Base-by-base conservation (phyloP, 1,140 invertebrate species). In the Leptopilina clavipes region DNA sequence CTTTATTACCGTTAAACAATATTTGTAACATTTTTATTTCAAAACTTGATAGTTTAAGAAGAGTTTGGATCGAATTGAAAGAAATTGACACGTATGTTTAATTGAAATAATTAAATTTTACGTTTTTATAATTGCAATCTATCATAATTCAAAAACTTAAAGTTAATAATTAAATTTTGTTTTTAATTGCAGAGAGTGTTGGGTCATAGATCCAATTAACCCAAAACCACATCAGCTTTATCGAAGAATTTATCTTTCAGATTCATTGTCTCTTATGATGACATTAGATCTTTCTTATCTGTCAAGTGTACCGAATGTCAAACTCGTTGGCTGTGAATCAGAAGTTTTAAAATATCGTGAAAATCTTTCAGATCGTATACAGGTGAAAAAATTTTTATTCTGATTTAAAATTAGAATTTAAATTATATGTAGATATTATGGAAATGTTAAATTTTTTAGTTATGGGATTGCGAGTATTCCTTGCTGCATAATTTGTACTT, bases 171-270 rank as follows among this genome's bases (percentile, higher is more conserved):
- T 22, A 75, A 76, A 72, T 52, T 71, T 25, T 54, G 17, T 12
- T 74, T 74, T 78, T 75, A 75, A 76, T 79, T 81, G 74, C 74
- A 90, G 89, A 31, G 81, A 85, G 17, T 90, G 88, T 73, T 85
- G 84, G 75, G 80, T 91, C 11, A 77, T 86, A 25, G 89, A 90
- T 80, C 90, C 90, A 56, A 56, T 83, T 1, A 25, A 79, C 22
- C 86, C 89, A 74, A 89, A 88, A 73, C 87, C 86, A 2, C 83
- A 79, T 56, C 88, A 91, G 74, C 76, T 90, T 11, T 86, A 89
- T 73, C 78, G 89, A 72, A 81, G 87, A 79, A 86, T 90, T 79
- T 85, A 87, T 40, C 73, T 89, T 37, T 86, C 84, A 25, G 78
- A 87, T 65, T 81, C 81, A n/a, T 59, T 89, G 54, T 91, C 90